Conservation (phyloP, 2,888 invertebrate genomes). For the Lasiommata megera region DNA sequence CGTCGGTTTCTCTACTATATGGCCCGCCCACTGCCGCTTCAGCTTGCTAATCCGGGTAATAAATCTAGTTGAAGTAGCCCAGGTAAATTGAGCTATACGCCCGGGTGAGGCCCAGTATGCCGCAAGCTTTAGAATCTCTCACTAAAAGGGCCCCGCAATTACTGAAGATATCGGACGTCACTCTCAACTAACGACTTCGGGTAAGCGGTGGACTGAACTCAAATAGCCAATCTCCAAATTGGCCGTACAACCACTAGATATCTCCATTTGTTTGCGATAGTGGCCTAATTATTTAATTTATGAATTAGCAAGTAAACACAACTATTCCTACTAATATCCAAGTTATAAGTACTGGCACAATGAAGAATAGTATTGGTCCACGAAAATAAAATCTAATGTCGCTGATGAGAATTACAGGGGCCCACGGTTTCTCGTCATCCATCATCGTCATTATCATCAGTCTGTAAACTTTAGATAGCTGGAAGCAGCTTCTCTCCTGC, state of each 20-base stretch:
- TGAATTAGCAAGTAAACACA: slow-evolving; percentile 1
- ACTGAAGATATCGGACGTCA: slow-evolving; percentile 6
- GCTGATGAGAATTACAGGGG: no score
- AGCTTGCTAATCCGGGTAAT: no score
- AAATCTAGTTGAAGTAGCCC: no score
- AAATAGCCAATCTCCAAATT: slow-evolving; percentile 22
- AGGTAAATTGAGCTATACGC: no score
- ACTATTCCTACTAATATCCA: neutral
- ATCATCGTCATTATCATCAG: no score
- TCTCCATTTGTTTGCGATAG: neutral
- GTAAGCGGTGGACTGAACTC: slow-evolving; percentile 7
- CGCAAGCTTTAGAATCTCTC: slow-evolving; percentile 5
- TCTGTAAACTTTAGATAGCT: no score
- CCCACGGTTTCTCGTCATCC: no score
- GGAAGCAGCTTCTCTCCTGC: no score
- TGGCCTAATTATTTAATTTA: neutral
- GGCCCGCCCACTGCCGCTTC: no score
- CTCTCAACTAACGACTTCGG: slow-evolving; percentile 5
- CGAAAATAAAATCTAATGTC: neutral
- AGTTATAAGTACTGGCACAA: neutral
- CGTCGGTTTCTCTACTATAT: no score
- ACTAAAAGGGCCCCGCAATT: slow-evolving; percentile 22
- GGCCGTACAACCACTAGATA: slow-evolving; percentile 4
- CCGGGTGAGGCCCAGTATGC: neutral
- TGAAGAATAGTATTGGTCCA: neutral